Conservation (phyloP, 2,113 vertebrate species). For the Thomomys bottae region DNA sequence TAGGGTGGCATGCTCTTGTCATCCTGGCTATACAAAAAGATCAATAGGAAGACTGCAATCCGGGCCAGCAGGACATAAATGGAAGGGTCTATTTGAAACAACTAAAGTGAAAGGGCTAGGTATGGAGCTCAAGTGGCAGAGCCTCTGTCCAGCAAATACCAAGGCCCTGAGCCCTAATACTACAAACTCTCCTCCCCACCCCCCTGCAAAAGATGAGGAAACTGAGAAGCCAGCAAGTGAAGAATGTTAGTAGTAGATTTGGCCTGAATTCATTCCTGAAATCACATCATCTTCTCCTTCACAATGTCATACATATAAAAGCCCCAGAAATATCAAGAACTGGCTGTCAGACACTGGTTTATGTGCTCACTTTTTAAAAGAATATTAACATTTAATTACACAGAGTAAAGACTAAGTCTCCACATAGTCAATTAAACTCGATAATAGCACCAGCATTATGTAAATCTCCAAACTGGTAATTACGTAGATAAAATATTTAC, state of each 20-base stretch:
- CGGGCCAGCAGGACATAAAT: too few relatives aligned
- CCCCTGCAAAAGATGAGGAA: conserved; percentile 27
- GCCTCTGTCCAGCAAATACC: too few relatives aligned
- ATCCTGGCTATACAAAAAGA: too few relatives aligned
- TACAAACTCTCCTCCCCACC: too few relatives aligned
- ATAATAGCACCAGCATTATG: background rate
- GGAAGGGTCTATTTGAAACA: too few relatives aligned
- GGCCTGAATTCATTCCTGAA: background rate
- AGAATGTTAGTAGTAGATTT: background rate
- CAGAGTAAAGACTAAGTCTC: conserved; percentile 26
- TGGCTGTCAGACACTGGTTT: background rate
- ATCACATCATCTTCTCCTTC: background rate
- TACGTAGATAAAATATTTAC: conserved; percentile 71
- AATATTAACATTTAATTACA: conserved; percentile 63
- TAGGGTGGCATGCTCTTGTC: too few relatives aligned
- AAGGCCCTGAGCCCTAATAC: too few relatives aligned
- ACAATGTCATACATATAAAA: background rate
- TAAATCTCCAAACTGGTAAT: conserved; percentile 51
- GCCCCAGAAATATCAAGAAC: background rate
- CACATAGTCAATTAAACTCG: conserved; percentile 37
- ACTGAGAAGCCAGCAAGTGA: background rate
- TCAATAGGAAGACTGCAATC: too few relatives aligned
- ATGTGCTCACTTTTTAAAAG: conserved; percentile 56
- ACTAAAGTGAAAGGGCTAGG: too few relatives aligned
- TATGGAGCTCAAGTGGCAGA: too few relatives aligned